phyloP scores from a whole-genome alignment of 2,113 vertebrate genomes.

The Noctilio leporinus region DNA sequence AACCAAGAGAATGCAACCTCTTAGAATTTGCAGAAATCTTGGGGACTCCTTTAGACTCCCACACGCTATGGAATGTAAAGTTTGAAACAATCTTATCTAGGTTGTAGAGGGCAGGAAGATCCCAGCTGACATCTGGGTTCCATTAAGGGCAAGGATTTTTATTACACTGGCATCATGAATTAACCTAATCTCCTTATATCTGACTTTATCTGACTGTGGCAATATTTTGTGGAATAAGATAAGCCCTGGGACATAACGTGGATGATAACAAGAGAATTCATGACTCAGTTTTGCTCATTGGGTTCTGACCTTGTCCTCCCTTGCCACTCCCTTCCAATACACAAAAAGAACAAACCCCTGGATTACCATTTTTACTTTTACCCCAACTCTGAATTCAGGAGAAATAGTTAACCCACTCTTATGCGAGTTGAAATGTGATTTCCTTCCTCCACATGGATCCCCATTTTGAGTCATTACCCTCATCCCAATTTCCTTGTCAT shows the following conservation, averaged over 20 bases:
- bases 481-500: not conserved
- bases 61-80: not conserved
- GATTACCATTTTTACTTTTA: not conserved
- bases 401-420: not conserved
- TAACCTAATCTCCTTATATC: not conserved
- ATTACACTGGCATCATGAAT: not conserved
- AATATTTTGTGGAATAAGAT: slow-evolving; percentile 10
- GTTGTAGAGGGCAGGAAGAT: not conserved
- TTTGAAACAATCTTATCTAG: not conserved
- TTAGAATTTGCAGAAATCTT: not conserved
- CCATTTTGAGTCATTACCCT: not conserved
- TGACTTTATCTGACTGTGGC: not conserved
- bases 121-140: not conserved
- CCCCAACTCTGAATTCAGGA: not conserved
- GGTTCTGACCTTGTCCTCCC: not conserved
- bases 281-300: not conserved
- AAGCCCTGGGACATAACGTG: not conserved
- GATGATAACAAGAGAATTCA: not conserved
- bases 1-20: not conserved
- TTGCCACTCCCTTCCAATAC: not conserved
- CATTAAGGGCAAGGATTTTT: not conserved
- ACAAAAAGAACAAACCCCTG: not conserved
- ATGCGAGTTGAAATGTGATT: not conserved
- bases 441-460: not conserved
- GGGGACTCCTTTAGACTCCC: not conserved